Conservation (phyloP, 1,140 invertebrate genomes). For the Lethocerus indicus region DNA sequence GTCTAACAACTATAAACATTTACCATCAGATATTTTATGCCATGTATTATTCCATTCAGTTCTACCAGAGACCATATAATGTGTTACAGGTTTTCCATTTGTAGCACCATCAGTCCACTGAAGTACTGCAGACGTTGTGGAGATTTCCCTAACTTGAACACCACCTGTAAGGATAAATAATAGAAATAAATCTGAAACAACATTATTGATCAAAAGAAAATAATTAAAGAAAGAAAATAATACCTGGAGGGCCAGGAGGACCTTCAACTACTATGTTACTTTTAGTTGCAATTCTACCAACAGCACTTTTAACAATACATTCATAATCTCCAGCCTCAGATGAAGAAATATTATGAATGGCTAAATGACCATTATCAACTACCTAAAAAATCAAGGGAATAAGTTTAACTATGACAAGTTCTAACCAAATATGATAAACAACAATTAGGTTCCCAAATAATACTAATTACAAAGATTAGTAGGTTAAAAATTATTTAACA, state of each 20-base stretch:
- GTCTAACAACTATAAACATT: too few species aligned
- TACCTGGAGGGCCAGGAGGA: slow-evolving; percentile 61
- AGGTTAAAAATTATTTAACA: not conserved
- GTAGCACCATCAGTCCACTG: slow-evolving; percentile 79
- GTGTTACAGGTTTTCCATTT: slow-evolving; percentile 56
- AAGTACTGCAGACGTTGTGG: slow-evolving; percentile 55
- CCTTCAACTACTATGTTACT: slow-evolving; percentile 60
- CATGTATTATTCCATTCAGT: slow-evolving; percentile 78
- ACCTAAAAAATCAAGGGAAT: slow-evolving; percentile 22
- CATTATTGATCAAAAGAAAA: not conserved
- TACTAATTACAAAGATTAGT: not conserved
- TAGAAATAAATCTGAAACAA: slow-evolving; percentile 1
- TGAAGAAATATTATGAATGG: slow-evolving; percentile 66
- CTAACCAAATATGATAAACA: not conserved
- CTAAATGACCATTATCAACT: slow-evolving; percentile 52
- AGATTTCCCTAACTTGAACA: slow-evolving; percentile 53
- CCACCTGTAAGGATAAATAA: slow-evolving; percentile 31
- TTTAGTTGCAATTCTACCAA: slow-evolving; percentile 55
- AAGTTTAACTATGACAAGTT: not conserved
- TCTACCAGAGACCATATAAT: slow-evolving; percentile 62
- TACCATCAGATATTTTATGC: slow-evolving; percentile 50
- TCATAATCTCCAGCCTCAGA: slow-evolving; percentile 76
- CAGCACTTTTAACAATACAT: slow-evolving; percentile 73
- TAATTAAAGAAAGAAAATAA: slow-evolving; percentile 3
- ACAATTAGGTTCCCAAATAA: not conserved